phyloP scores from a whole-genome alignment of 2,113 vertebrate species.

The Stomatorhinus ivindoensis region DNA sequence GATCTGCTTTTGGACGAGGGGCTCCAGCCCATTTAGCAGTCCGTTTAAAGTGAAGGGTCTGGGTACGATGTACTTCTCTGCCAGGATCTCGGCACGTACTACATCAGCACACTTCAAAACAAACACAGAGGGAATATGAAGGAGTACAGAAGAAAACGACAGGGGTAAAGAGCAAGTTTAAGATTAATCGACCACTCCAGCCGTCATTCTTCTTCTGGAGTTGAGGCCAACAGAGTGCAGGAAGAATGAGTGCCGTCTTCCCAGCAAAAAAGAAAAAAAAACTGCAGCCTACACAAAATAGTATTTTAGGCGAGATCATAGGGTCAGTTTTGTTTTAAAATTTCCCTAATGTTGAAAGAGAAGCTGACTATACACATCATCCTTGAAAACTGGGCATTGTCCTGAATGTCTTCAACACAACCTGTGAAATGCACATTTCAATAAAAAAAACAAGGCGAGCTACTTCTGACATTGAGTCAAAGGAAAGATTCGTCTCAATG shows the following conservation, averaged over 20 bases:
- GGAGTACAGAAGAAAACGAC: background rate
- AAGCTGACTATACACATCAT: background rate
- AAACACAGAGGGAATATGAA: background rate
- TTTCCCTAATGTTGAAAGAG: background rate
- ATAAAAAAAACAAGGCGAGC: background rate
- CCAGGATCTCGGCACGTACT: background rate
- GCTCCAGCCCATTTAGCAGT: background rate
- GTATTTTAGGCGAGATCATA: background rate
- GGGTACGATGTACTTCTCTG: background rate
- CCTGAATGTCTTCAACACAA: background rate
- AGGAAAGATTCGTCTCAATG: background rate
- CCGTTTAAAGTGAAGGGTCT: background rate
- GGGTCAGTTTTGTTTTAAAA: background rate
- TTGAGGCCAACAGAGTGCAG: background rate
- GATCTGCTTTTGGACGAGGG: background rate
- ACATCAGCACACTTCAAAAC: background rate
- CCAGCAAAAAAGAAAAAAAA: background rate
- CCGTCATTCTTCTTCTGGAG: background rate
- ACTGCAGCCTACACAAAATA: background rate
- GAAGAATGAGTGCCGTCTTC: background rate
- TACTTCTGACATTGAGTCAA: background rate
- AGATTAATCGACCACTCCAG: background rate
- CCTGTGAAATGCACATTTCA: background rate
- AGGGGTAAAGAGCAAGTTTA: background rate
- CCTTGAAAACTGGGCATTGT: background rate